Base-by-base conservation (phyloP, 2,113 vertebrate species). In the Hydropotes inermis region DNA sequence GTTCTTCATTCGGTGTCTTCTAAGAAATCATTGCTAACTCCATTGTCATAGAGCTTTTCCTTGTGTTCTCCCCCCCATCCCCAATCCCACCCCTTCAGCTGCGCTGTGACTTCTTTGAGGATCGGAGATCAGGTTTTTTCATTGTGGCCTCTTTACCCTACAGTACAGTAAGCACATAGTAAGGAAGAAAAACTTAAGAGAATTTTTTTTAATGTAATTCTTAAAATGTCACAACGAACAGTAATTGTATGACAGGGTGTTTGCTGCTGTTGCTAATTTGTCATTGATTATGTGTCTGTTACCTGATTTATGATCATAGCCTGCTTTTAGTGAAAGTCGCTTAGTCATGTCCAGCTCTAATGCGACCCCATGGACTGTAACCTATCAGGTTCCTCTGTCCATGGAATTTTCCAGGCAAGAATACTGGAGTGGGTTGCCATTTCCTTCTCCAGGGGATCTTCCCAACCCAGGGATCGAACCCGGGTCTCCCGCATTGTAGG, bases 221-320 rank as follows among this genome's bases (percentile, higher is more conserved):
- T 85, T 88, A 83, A 87, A 79, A 94, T 54, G 14, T 74, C 30
- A 76, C 91, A 92, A 45, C 85, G 82, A 96, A 85, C 30, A 89
- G 14, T 74, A 43, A 15, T 97, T 97, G 78, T 50, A 25, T 81
- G 25, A 33, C 87, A 25, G 2, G 13, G 4, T 82, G 9, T 96
- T 55, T 93, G 64, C 83, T 95, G 19, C 57, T 96, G 10, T 93
- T 96, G 52, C 13, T 96, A 52, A 89, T 96, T 88, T 96, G 58
- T 84, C 54, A 94, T 90, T 95, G 93, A 82, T 96, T 96, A 39
- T 95, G 13, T 93, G n/a, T 91, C 43, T 88, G 1, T 94, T 96
- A 64, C 30, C 45, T 96, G 60, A 95, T 84, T 90, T 96, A 91
- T 52, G 25, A 87, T 83, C 25, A 70, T 92, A 84, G 74, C 7